These are phyloP conservation scores for Babyrousa celebensis DNA, from an alignment of 2,797 vertebrate species.

Conservation along the genomic window DNA sequence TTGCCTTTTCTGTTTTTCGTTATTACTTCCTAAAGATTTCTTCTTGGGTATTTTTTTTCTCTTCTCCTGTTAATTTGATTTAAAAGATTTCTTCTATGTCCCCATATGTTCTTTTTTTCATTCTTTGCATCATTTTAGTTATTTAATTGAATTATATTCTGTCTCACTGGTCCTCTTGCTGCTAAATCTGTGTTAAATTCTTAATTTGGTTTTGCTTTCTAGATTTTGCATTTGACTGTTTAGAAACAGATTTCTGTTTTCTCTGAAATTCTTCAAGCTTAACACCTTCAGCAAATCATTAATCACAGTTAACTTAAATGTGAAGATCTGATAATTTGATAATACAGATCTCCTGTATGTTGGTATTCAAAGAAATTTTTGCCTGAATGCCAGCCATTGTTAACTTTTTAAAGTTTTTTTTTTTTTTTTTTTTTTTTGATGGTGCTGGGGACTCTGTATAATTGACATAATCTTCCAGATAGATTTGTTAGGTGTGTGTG, in stretches of 20 bases:
- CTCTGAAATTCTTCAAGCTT: neutral
- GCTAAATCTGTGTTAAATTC: neutral
- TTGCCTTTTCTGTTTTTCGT: neutral
- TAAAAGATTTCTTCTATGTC: neutral
- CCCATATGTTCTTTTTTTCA: neutral
- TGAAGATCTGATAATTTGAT: neutral
- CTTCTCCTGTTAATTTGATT: neutral
- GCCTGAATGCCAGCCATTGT: neutral
- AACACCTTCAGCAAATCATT: neutral
- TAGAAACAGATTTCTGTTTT: slow-evolving; percentile 30
- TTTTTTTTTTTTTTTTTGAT: too few relatives aligned
- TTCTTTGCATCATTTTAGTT: neutral
- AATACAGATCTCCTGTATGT: neutral
- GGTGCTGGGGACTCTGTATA: fast-evolving
- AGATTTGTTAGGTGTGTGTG: neutral
- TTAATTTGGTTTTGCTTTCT: neutral
- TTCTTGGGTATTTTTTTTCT: slow-evolving; percentile 26
- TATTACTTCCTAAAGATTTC: neutral
- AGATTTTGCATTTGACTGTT: neutral
- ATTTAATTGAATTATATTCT: neutral
- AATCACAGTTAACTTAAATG: neutral
- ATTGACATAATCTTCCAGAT: neutral
- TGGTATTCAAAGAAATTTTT: neutral
- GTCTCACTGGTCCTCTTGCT: neutral
- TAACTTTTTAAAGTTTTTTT: neutral